phyloP scores from a whole-genome alignment of 2,797 vertebrate genomes.

The Rachycentron canadum region DNA sequence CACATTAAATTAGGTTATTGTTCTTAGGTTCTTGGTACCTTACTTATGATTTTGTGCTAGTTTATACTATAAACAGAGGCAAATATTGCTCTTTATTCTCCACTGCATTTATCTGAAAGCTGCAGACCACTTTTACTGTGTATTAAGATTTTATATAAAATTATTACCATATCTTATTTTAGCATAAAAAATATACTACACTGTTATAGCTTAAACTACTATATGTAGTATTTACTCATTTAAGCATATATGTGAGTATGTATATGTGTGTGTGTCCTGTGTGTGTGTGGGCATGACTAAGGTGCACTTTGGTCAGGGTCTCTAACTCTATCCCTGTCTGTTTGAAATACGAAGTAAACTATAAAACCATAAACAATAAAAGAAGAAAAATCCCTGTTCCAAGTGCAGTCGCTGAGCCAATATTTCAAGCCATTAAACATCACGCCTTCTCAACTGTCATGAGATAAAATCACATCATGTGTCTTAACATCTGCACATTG shows the following conservation, averaged over 20 bases:
- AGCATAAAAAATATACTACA: neutral
- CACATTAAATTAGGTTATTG: neutral
- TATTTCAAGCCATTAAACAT: slow-evolving; percentile 38
- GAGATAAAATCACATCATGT: slow-evolving; percentile 34
- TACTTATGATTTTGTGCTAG: neutral
- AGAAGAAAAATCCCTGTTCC: slow-evolving; percentile 1
- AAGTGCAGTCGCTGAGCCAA: neutral
- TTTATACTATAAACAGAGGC: neutral
- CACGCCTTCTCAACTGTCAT: slow-evolving; percentile 10
- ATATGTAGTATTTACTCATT: too few relatives aligned
- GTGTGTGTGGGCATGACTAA: neutral
- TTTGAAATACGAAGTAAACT: slow-evolving; percentile 31
- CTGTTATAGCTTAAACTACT: neutral
- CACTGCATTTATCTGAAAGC: neutral
- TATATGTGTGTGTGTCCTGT: neutral
- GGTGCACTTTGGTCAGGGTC: neutral
- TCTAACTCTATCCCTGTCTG: slow-evolving; percentile 2
- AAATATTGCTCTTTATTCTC: neutral
- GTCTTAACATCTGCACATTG: slow-evolving; percentile 19
- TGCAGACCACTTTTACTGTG: neutral
- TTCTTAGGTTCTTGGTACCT: neutral
- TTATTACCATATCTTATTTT: neutral
- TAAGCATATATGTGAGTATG: neutral
- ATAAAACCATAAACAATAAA: slow-evolving; percentile 16
- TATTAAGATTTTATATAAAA: too few relatives aligned